A percentile compares a stretch with the other conserved stretches of the same genome.
Evolutionary conservation across 2,113 vertebrate genomes (phyloP).

Genomic region (Gorsachius goisagi): DNA sequence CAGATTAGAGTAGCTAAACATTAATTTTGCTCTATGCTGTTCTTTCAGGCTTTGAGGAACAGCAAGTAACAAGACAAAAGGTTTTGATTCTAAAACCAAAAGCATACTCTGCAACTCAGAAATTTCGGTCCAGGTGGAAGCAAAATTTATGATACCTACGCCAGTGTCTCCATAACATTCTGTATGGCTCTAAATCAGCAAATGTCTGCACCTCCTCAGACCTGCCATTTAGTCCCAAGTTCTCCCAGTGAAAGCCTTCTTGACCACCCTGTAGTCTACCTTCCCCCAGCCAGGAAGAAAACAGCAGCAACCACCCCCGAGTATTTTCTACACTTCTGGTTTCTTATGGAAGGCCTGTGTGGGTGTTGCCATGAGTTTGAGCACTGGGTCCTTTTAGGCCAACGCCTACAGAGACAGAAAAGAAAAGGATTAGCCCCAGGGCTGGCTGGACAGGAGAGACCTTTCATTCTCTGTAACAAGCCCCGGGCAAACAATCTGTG

Average conservation of each 20-base stretch:
- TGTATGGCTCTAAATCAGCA: rapidly evolving
- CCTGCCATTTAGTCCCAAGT: background rate
- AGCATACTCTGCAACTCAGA: background rate
- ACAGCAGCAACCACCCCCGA: background rate
- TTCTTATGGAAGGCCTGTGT: background rate
- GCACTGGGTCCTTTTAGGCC: background rate
- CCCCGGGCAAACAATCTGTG: background rate
- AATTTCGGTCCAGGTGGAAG: background rate
- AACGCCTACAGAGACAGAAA: background rate
- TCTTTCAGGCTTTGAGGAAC: background rate
- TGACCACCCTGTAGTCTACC: background rate
- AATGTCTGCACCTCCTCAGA: background rate
- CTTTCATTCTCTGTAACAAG: background rate
- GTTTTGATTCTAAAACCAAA: background rate
- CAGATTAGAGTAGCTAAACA: background rate
- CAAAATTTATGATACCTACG: background rate
- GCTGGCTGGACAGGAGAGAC: background rate
- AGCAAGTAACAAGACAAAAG: background rate
- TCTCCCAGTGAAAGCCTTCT: background rate
- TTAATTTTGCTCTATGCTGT: background rate
- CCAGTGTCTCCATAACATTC: background rate
- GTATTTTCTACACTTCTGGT: background rate
- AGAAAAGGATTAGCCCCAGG: background rate
- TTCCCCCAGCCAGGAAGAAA: background rate
- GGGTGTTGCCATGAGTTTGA: background rate